A percentile compares a stretch with the other conserved stretches of the same genome.
phyloP scores from a whole-genome alignment of 2,113 vertebrate genomes.

The Tachuris rubrigastra region DNA sequence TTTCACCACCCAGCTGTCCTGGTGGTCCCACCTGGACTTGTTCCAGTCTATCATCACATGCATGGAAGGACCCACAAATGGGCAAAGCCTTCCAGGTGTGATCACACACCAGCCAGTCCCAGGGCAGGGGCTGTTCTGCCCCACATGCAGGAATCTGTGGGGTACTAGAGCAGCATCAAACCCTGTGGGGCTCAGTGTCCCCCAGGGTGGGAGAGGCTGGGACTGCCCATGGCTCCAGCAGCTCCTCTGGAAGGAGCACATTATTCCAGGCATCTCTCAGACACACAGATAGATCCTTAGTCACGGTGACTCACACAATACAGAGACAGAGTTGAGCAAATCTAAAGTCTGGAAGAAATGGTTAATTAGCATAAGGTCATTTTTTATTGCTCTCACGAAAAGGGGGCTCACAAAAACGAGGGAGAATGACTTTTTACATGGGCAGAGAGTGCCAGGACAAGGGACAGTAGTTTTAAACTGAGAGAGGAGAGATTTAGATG shows the following conservation, averaged over 20 bases:
- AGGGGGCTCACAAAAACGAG: background rate
- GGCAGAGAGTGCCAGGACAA: background rate
- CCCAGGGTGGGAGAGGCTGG: background rate
- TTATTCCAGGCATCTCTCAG: background rate
- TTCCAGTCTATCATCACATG: too few species aligned
- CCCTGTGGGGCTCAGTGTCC: fast-evolving
- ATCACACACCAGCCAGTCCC: background rate
- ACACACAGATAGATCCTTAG: background rate
- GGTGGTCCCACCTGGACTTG: background rate
- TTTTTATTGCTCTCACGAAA: background rate
- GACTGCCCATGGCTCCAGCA: background rate
- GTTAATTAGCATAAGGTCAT: background rate
- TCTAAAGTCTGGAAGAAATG: background rate
- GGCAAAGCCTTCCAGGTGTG: background rate
- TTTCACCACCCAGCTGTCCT: background rate
- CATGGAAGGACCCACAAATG: too few species aligned
- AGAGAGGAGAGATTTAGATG: background rate
- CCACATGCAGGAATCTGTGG: background rate
- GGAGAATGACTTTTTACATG: background rate
- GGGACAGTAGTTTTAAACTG: background rate
- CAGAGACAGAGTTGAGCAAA: background rate
- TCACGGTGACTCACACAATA: background rate
- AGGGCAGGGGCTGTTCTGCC: background rate
- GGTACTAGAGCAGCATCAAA: too few species aligned
- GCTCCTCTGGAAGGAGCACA: background rate